A percentile compares a stretch with the other conserved stretches of the same genome.
Evolutionary conservation across 2,113 vertebrate genomes (phyloP).

Genomic region (Panthera leo): DNA sequence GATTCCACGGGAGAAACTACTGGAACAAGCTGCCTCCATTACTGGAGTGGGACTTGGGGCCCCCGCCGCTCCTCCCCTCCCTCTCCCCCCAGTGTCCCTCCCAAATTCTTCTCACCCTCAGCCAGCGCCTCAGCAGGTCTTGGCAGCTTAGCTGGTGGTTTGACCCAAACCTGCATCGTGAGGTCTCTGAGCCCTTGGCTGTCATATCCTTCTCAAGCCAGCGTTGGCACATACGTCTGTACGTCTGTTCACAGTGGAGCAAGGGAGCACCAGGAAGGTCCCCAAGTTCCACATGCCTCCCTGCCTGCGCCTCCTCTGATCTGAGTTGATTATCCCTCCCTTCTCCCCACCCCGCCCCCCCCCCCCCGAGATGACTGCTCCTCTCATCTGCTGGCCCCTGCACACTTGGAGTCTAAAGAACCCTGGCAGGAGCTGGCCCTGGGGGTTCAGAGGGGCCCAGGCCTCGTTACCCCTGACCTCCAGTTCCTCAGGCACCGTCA

Average conservation of each 20-base stretch:
- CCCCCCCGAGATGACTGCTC: accelerated
- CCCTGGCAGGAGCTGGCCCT: background rate
- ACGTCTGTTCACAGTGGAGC: background rate
- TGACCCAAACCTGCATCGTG: background rate
- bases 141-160: background rate
- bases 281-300: background rate
- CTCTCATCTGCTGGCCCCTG: background rate
- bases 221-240: background rate
- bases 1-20: background rate
- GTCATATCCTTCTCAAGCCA: background rate
- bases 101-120: background rate
- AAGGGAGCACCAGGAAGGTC: background rate
- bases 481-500: accelerated
- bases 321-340: background rate
- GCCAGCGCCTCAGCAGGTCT: background rate
- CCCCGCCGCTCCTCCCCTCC: background rate
- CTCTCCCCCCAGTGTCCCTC: background rate
- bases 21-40: background rate
- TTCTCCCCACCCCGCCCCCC: accelerated
- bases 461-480: background rate
- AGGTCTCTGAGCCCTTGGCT: background rate
- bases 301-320: background rate
- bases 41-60: accelerated
- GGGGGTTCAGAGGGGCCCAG: background rate
- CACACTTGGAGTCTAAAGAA: background rate